Base-by-base conservation (phyloP, 2,888 invertebrate species). In the Ametastegia equiseti region DNA sequence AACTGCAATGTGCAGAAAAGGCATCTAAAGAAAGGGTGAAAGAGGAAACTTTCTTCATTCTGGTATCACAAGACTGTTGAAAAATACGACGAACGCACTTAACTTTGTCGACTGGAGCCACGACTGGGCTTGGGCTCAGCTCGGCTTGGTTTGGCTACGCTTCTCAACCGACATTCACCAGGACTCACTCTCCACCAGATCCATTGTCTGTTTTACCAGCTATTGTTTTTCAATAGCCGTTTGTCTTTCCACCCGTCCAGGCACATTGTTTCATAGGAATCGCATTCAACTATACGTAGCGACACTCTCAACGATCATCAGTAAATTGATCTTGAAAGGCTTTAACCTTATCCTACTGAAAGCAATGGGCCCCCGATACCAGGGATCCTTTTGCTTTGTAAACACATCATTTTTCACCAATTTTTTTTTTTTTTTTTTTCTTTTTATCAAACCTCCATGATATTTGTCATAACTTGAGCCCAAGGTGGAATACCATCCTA, bases 191-290 rank as follows among this genome's bases (percentile, higher is more conserved):
- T 42, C 39, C 27, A n/a, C 78, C 13, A 27, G 27, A 39, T 78
- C 60, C 78, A 78, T 78, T 78, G 78, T 78, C 78, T 78, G 15
- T 78, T 63, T 60, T 42, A 42, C 60, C 78, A 60, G 42, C 78
- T 78, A 57, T 78, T 78, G 78, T 78, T 78, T 78, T 78, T 78
- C 60, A 78, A 78, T 78, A 78, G 78, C 60, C 78, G 78, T 78
- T 78, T 63, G 78, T 78, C 78, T 78, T 78, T 78, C 78, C 78
- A 42, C 78, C 42, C 60, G 42, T 13, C 65, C 78, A 57, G 45
- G 60, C 60, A 23, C 63, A 78, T 78, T 78, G 78, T 78, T 63
- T 78, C 78, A 78, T 60, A 60, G 78, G 45, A n/a, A 27, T 78
- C 78, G 63, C 78, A 39, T 60, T 78, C 78, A 42, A 30, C 42